Conservation (phyloP, 2,113 vertebrate genomes). For the Sus scrofa region T2T-Sscrofa CM000826.6:36067501-36068000, state of each 20-base stretch:
- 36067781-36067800: neutral
- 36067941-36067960: neutral
- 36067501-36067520: neutral
- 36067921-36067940: constrained; percentile 13
- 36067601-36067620: constrained; percentile 54
- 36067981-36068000: neutral
- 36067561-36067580: constrained; percentile 29
- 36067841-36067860: constrained; percentile 14
- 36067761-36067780: constrained; percentile 1
- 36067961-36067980: constrained; percentile 9
- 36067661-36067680: neutral
- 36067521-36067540: constrained; percentile 24
- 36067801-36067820: neutral
- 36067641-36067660: constrained; percentile 24
- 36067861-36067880: neutral
- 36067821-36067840: constrained; percentile 4
- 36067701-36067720: constrained; percentile 23
- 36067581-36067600: neutral
- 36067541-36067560: constrained; percentile 25
- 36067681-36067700: neutral
- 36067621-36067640: constrained; percentile 53
- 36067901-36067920: constrained; percentile 19
- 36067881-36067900: neutral
- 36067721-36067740: neutral
- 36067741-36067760: neutral